A percentile compares a stretch with the other conserved stretches of the same genome.
Evolutionary conservation across 1,140 invertebrate genomes (phyloP).

Genomic region (Calliopsis andreniformis): DNA sequence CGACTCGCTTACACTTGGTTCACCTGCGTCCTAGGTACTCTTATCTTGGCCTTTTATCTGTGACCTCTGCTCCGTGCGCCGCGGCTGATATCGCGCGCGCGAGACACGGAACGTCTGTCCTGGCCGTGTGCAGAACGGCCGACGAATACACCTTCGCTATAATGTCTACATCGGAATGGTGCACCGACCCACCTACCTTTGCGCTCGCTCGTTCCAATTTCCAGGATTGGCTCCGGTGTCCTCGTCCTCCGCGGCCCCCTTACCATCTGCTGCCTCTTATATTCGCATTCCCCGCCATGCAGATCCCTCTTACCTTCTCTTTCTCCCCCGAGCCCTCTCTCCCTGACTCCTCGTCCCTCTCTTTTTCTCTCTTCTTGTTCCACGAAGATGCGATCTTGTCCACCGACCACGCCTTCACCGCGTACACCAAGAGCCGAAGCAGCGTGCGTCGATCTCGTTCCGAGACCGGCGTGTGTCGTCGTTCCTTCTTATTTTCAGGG

Average conservation of each 20-base stretch:
- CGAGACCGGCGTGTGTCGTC: slow-evolving; percentile 39
- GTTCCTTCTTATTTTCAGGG: slow-evolving; percentile 18
- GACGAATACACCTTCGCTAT: slow-evolving; percentile 53
- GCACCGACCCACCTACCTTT: slow-evolving; percentile 36
- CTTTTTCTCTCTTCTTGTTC: slow-evolving; percentile 64
- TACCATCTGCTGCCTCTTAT: neutral
- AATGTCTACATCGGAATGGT: slow-evolving; percentile 67
- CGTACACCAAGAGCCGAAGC: slow-evolving; percentile 52
- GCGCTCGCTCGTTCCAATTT: slow-evolving; percentile 67
- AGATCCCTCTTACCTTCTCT: slow-evolving; percentile 58
- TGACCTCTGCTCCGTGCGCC: slow-evolving; percentile 72
- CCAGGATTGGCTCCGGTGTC: slow-evolving; percentile 62
- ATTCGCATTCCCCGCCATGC: slow-evolving; percentile 65
- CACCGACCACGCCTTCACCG: slow-evolving; percentile 72
- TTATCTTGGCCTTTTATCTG: slow-evolving; percentile 75
- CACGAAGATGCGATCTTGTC: slow-evolving; percentile 75
- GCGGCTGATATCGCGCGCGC: slow-evolving; percentile 57
- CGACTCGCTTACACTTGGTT: slow-evolving; percentile 70
- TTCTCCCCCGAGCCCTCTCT: neutral
- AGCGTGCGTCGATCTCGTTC: slow-evolving; percentile 61
- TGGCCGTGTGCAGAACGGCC: slow-evolving; percentile 25
- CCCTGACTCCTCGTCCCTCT: slow-evolving; percentile 19
- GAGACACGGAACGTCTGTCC: slow-evolving; percentile 49
- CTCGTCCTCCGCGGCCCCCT: slow-evolving; percentile 16
- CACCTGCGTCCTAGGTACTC: slow-evolving; percentile 69